These are phyloP conservation scores for Peucedramus taeniatus DNA, from an alignment of 2,113 vertebrate genomes.

Conservation along the genomic window DNA sequence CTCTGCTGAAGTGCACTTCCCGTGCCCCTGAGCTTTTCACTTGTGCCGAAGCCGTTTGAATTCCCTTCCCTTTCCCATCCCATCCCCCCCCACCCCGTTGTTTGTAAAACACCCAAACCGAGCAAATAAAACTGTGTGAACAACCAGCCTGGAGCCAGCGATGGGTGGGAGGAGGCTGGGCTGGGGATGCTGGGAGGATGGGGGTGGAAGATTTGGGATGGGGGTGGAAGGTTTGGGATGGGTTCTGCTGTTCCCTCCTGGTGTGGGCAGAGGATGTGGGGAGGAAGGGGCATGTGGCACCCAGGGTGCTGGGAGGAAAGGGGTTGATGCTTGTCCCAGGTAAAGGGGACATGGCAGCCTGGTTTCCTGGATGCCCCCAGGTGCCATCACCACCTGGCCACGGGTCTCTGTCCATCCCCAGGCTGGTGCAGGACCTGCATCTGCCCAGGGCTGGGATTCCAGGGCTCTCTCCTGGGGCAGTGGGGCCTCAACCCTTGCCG, in stretches of 20 bases:
- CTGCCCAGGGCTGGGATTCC: background rate
- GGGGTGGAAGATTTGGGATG: background rate
- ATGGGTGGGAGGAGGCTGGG: background rate
- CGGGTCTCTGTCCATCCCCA: background rate
- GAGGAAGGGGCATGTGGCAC: background rate
- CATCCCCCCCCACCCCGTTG: background rate
- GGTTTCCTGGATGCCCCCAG: background rate
- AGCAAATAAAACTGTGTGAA: conserved; percentile 78
- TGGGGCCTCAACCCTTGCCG: background rate
- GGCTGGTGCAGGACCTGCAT: background rate
- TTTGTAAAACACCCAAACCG: conserved; percentile 62
- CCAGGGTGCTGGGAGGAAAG: background rate
- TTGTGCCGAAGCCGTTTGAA: conserved; percentile 54
- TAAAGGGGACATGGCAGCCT: background rate
- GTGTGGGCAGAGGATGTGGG: background rate
- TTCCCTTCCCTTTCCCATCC: background rate
- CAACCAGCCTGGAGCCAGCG: background rate
- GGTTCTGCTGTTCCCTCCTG: background rate
- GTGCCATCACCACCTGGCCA: fast-evolving
- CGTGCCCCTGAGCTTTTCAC: conserved; percentile 46
- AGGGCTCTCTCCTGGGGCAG: fast-evolving
- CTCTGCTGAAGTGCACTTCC: conserved; percentile 67
- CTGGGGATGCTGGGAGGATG: background rate
- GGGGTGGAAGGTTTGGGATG: background rate
- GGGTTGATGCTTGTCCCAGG: background rate